Evolutionary conservation across 2,113 vertebrate species (phyloP), one percentile per base, ranked within the genome.

Genomic region (Rhabdornis inornatus): DNA sequence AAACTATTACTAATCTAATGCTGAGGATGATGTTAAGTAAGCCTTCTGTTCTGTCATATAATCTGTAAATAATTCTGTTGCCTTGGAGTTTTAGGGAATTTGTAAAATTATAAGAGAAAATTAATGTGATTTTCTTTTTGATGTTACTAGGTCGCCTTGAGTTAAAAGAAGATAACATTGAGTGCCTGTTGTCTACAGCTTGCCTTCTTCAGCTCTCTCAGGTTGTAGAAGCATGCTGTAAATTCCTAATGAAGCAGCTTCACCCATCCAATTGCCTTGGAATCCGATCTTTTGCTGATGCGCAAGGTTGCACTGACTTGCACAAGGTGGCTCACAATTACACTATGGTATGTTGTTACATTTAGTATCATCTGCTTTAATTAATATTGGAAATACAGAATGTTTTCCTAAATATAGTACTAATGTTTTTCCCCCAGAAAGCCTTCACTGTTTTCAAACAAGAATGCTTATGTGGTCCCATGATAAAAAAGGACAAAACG

Each of bases 181-280:
- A 99, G 98, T 98, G 98, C 94, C 98, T 99, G 97, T 97, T 99
- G 94, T 99, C 99, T 35, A 99, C 99, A 68, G 99, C 99, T 74
- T 99, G 99, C 95, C 98, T 99, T 77, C 98, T 99, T 76, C 99
- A 99, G 98, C 98, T 99, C 55, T 99, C 99, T 18, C 98, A 99
- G 10, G 99, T 99, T 92, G 99, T 99, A 71, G 99, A 99, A 98
- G 99, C 99, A 27, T 99, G 99, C 96, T 99, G 99, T 86, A 98
- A 98, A 66, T 99, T 99, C 97, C 98, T 99, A 77, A 98, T 99
- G 98, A 99, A 99, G 96, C 99, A 99, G 97, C 99, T 99, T 96
- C 99, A 99, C 87, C 99, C 99, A 0, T 99, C 99, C 91, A 99
- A 99, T 97, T 99, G 99, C 96, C 98, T 99, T 90, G 99, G 99